Percentiles rank a stretch among this genome's conserved stretches.
These are phyloP conservation scores for Stercorarius parasiticus DNA, from an alignment of 2,113 vertebrate species.

Conservation along the genomic window DNA sequence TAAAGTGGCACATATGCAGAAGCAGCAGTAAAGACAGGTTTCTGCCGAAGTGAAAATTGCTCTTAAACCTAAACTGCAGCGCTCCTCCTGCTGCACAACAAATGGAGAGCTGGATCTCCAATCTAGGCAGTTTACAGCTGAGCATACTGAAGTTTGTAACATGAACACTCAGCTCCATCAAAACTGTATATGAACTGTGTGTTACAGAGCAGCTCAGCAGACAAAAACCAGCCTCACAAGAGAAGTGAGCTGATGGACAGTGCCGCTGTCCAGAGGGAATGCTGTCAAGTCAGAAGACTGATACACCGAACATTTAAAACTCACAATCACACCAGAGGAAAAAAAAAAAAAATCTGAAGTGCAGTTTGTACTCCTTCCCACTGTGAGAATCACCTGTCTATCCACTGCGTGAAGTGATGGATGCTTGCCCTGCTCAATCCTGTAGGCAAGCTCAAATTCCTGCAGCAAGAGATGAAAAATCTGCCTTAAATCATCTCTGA, in stretches of 20 bases:
- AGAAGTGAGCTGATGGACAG: background rate
- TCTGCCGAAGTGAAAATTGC: background rate
- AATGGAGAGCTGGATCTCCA: background rate
- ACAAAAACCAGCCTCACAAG: background rate
- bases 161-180: background rate
- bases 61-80: background rate
- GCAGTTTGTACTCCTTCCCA: background rate
- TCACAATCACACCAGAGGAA: background rate
- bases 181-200: background rate
- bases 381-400: background rate
- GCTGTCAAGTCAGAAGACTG: accelerated
- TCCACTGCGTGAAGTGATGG: accelerated
- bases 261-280: background rate
- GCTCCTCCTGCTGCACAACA: background rate
- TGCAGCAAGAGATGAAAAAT: background rate
- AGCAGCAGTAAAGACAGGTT: background rate
- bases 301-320: background rate
- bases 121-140: background rate
- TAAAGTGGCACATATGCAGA: background rate
- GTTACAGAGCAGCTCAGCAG: background rate
- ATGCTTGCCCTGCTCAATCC: background rate
- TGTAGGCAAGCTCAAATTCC: background rate
- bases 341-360: background rate
- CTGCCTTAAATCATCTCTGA: background rate
- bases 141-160: background rate